These are phyloP conservation scores for Papilio aristodemus DNA, from an alignment of 1,140 invertebrate genomes.

Conservation along the genomic window DNA sequence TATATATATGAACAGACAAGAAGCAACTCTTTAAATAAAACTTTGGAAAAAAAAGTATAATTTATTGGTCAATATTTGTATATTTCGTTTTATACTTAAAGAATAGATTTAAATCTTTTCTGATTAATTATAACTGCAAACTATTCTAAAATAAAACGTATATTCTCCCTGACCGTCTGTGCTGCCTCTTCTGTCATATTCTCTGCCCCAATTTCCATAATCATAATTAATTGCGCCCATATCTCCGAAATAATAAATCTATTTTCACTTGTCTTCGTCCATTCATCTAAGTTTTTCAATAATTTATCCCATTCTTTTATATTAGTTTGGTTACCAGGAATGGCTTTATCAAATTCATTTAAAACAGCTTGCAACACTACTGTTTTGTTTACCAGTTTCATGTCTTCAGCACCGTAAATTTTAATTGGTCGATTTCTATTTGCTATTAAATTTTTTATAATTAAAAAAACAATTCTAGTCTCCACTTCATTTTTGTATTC, in stretches of 20 bases:
- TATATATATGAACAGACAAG: no score
- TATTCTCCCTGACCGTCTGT: constrained; percentile 3
- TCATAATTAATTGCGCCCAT: neutral
- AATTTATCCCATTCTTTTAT: constrained; percentile 23
- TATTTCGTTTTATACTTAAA: neutral
- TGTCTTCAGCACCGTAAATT: constrained; percentile 33
- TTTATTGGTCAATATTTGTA: no score
- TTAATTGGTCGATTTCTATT: constrained; percentile 45
- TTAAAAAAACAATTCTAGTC: constrained; percentile 38
- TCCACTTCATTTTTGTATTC: constrained; percentile 32
- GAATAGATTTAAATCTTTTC: neutral
- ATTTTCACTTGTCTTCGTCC: neutral
- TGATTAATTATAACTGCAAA: neutral
- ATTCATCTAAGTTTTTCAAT: neutral
- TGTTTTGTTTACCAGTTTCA: constrained; percentile 38
- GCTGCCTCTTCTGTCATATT: constrained; percentile 14
- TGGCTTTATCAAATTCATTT: constrained; percentile 32
- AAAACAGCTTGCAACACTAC: constrained; percentile 44
- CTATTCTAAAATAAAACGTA: constrained; percentile 6
- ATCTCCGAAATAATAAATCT: neutral
- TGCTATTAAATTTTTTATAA: constrained; percentile 41
- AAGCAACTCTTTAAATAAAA: no score
- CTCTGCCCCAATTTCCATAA: neutral
- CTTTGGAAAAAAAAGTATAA: no score
- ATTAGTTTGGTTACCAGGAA: constrained; percentile 21